Conservation (phyloP, 2,797 vertebrate genomes). For the Amblyopsis hoosieri region DNA sequence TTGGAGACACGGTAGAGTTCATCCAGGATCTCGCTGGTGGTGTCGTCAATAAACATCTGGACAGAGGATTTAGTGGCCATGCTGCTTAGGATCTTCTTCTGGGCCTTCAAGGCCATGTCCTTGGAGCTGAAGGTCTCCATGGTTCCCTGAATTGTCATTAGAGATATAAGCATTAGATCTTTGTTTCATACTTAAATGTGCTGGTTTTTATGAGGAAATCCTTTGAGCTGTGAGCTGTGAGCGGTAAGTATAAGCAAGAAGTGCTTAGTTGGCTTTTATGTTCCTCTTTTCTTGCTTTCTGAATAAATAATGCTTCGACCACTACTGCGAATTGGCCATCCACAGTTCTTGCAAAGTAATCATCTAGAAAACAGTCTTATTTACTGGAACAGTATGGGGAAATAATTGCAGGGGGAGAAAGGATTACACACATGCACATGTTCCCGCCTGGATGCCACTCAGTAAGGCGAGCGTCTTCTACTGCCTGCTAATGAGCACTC, state of each 20-base stretch:
- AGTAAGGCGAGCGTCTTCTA: constrained; percentile 1
- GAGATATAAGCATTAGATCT: not conserved
- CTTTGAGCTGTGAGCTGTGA: too few relatives aligned
- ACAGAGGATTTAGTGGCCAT: constrained; percentile 86
- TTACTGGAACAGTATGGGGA: not conserved
- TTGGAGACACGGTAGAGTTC: constrained; percentile 91
- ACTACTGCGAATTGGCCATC: not conserved
- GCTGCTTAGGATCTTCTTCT: constrained; percentile 90
- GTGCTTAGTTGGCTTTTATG: not conserved
- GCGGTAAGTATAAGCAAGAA: too few relatives aligned
- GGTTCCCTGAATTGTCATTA: constrained; percentile 43
- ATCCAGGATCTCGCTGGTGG: constrained; percentile 88
- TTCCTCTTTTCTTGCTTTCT: not conserved
- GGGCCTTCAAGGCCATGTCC: constrained; percentile 85
- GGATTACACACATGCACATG: not conserved
- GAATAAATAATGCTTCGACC: not conserved
- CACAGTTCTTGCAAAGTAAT: not conserved
- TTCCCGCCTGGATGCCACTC: constrained; percentile 17
- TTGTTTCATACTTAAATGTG: not conserved
- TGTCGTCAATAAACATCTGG: constrained; percentile 91
- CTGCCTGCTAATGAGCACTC: constrained; percentile 12
- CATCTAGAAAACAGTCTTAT: constrained; percentile 4
- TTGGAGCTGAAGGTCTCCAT: constrained; percentile 91
- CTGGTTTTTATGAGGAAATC: not conserved
- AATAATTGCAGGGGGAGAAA: constrained; percentile 11